Evolutionary conservation across 1,140 invertebrate species (phyloP), one percentile per base, ranked within the genome.

Genomic region (Drosophila pseudoobscura): DNA sequence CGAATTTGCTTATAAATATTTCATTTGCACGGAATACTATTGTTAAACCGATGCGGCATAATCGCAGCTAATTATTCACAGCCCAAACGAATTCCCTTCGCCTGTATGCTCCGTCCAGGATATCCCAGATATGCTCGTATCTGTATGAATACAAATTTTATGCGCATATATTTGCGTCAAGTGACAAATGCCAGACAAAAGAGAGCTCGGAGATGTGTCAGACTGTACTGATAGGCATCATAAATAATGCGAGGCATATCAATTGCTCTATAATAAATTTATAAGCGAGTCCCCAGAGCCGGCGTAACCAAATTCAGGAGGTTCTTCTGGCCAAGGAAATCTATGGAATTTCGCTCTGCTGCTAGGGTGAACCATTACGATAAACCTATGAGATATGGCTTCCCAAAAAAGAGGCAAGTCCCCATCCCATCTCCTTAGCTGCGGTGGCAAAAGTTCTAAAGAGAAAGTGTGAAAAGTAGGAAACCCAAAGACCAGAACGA

Each of bases 221-320:
- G 61, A 31, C 56, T 69, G 45, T 29, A 45, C 46, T 59, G 63
- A 70, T 78, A 66, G 56, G 63, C 41, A 70, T 78, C 79, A 83
- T 82, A 83, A 83, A 82, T 82, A 83, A 83, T 75, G 71, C 44
- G 35, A 9, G 70, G 64, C 64, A 75, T 78, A 83, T 83, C 79
- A 66, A 75, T 75, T 57, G 46, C 57, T 51, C 50, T 46, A 58
- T 66, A 70, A 83, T 75, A 83, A 83, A 83, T 83, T 83, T 75
- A 78, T 78, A 83, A 78, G 50, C 24, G 20, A 61, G 44, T 58
- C 54, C 41, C 60, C 35, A 41, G 49, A 61, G 39, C 45, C 61
- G 41, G 5, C 68, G 51, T 49, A 68, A 49, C 31, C 59, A 60
- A 60, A 60, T 64, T 55, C 51, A 35, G 5, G 13, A 15, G 47